Percentiles rank a stretch among this genome's conserved stretches.
phyloP scores from a whole-genome alignment of 2,113 vertebrate species.

The Oostethus manadensis region DNA sequence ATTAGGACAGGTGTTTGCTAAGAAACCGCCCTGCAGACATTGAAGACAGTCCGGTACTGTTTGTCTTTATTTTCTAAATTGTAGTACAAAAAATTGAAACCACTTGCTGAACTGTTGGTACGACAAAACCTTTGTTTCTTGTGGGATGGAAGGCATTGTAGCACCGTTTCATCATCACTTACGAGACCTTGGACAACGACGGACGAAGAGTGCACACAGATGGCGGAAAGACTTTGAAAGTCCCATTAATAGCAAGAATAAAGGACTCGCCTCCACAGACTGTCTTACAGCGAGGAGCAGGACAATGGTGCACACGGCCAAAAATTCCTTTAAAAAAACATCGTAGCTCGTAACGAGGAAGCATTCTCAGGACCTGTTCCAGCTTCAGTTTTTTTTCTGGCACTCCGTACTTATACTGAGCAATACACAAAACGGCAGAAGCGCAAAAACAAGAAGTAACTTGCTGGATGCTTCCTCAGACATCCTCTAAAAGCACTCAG shows the following conservation, averaged over 20 bases:
- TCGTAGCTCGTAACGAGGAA: slow-evolving; percentile 66
- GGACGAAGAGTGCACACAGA: slow-evolving; percentile 17
- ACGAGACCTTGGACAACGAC: slow-evolving; percentile 21
- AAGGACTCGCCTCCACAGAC: slow-evolving; percentile 21
- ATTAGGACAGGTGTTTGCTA: slow-evolving; percentile 43
- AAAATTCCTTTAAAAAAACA: slow-evolving; percentile 44
- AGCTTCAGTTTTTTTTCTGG: slow-evolving; percentile 42
- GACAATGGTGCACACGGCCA: slow-evolving; percentile 28
- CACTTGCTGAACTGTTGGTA: slow-evolving; percentile 65
- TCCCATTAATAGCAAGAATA: slow-evolving; percentile 19
- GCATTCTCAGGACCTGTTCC: slow-evolving; percentile 74
- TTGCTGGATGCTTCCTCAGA: slow-evolving; percentile 71
- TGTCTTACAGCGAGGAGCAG: no score
- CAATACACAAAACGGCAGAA: slow-evolving; percentile 30
- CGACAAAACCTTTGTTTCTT: slow-evolving; percentile 34
- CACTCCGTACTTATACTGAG: slow-evolving; percentile 59
- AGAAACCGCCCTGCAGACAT: slow-evolving; percentile 46
- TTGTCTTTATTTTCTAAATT: slow-evolving; percentile 41
- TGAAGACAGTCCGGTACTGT: slow-evolving; percentile 77
- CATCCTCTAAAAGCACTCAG: slow-evolving; percentile 64
- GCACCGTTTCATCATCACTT: slow-evolving; percentile 13
- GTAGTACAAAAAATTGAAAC: slow-evolving; percentile 39
- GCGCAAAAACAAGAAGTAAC: slow-evolving; percentile 17
- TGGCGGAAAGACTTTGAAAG: slow-evolving; percentile 41
- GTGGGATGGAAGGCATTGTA: slow-evolving; percentile 18